Evolutionary conservation across 2,113 vertebrate genomes (phyloP).

Genomic region (Rhynchomys soricoides): DNA sequence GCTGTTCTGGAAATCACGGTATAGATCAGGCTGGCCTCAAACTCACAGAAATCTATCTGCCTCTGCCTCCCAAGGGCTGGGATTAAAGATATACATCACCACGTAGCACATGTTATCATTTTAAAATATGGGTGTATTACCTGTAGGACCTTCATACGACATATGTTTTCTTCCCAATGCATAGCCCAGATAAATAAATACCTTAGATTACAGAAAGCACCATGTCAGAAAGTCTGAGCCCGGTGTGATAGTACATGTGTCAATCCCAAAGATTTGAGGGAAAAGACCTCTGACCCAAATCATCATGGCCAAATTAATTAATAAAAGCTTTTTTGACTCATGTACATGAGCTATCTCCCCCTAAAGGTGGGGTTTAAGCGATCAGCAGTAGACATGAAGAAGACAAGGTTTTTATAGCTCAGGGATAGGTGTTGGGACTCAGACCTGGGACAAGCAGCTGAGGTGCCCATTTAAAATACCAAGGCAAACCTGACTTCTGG

Average conservation of each 20-base stretch:
- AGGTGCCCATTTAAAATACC: too few relatives aligned
- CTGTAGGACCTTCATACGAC: background rate
- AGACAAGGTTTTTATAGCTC: background rate
- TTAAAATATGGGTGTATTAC: background rate
- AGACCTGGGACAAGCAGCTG: too few relatives aligned
- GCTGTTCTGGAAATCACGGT: background rate
- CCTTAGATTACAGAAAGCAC: background rate
- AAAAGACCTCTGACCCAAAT: background rate
- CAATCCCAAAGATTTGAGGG: background rate
- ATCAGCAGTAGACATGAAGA: background rate
- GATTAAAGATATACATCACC: background rate
- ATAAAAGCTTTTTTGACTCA: background rate
- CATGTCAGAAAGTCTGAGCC: background rate
- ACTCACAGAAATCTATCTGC: background rate
- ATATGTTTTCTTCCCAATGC: background rate
- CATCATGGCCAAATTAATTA: background rate
- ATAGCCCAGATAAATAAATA: background rate
- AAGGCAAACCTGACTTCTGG: too few relatives aligned
- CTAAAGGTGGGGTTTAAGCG: background rate
- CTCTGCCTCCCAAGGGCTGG: background rate
- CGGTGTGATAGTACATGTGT: background rate
- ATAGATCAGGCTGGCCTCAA: background rate
- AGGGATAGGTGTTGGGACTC: background rate
- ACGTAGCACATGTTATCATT: background rate
- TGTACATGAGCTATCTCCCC: background rate